phyloP scores from a whole-genome alignment of 2,888 invertebrate species.

The Calliphora vomitoria region DNA sequence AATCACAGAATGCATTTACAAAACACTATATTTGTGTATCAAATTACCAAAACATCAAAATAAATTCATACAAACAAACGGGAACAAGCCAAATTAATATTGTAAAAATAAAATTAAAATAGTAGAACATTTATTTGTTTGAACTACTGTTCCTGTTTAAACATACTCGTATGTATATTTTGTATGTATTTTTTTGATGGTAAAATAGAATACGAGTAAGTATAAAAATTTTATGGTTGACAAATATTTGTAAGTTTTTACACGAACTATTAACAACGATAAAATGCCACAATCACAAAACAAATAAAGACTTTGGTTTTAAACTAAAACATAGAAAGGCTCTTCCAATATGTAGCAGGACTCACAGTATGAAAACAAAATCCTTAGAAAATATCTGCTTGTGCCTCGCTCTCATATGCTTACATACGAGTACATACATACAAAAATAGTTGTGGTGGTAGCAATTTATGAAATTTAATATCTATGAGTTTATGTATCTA shows the following conservation, averaged over 20 bases:
- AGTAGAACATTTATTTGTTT: neutral
- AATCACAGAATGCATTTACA: too few relatives aligned
- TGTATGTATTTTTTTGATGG: neutral
- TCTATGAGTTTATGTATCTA: constrained; percentile 29
- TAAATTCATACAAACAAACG: neutral
- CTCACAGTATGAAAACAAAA: neutral
- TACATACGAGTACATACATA: neutral
- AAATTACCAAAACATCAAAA: neutral
- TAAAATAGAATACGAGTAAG: constrained; percentile 47
- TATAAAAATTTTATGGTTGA: constrained; percentile 81
- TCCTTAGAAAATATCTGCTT: neutral
- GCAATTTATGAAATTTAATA: constrained; percentile 68
- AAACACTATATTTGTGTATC: neutral
- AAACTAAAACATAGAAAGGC: constrained; percentile 30
- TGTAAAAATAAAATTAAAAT: constrained; percentile 9
- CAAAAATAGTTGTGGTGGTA: constrained; percentile 30
- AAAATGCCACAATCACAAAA: constrained; percentile 72
- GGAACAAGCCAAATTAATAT: constrained; percentile 16
- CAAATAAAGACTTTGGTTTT: constrained; percentile 3
- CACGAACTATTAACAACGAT: constrained; percentile 83
- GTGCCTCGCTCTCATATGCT: too few relatives aligned
- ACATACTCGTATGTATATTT: neutral
- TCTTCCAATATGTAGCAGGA: neutral
- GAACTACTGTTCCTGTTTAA: constrained; percentile 3
- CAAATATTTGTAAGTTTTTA: constrained; percentile 84